Percentiles rank a stretch among this genome's conserved stretches.
Evolutionary conservation across 2,797 vertebrate genomes (phyloP).

Genomic region (Heliangelus exortis): DNA sequence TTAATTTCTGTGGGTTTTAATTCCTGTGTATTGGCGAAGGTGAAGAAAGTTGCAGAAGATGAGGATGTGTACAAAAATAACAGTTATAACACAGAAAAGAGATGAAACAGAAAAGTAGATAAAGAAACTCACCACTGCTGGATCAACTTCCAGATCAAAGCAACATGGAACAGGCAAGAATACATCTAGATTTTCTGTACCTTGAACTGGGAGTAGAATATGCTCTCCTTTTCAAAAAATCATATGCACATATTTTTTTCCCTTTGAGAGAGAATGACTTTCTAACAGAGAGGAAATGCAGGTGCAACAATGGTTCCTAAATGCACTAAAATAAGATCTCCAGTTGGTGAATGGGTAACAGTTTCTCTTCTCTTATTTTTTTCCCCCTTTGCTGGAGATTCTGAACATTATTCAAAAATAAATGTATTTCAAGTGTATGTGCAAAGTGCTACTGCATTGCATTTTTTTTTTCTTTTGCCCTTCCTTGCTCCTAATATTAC

Average conservation of each 20-base stretch:
- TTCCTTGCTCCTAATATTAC: not conserved
- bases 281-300: not conserved
- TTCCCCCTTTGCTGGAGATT: not conserved
- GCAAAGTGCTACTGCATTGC: slow-evolving; percentile 1
- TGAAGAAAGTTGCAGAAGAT: not conserved
- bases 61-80: not conserved
- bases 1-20: not conserved
- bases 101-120: not conserved
- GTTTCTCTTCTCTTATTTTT: not conserved
- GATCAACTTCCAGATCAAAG: not conserved
- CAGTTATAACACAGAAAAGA: not conserved
- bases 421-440: slow-evolving; percentile 17
- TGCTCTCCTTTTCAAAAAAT: not conserved
- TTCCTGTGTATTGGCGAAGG: not conserved
- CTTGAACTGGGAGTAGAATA: not conserved
- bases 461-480: not conserved
- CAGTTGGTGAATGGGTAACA: not conserved
- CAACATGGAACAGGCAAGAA: not conserved
- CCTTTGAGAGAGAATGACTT: not conserved
- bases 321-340: slow-evolving; percentile 4
- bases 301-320: not conserved
- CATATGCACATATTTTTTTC: rapidly evolving
- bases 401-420: slow-evolving; percentile 9
- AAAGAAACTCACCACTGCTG: not conserved
- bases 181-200: not conserved